A percentile compares a stretch with the other conserved stretches of the same genome.
These are phyloP conservation scores for Paramormyrops hopkinsi DNA, from an alignment of 2,797 vertebrate genomes.

Conservation along the genomic window DNA sequence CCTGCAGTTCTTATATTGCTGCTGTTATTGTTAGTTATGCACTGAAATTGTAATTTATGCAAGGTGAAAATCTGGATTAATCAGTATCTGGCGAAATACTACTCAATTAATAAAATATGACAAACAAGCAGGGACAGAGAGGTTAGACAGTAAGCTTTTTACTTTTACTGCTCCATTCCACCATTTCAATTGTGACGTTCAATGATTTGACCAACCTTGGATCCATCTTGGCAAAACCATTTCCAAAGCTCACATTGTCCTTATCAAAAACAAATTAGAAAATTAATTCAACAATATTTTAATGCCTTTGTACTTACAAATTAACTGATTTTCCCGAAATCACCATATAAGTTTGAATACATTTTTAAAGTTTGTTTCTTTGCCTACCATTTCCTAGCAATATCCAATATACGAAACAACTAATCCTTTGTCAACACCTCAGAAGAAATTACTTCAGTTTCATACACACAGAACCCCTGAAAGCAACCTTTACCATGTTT, in stretches of 20 bases:
- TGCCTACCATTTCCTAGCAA: background rate
- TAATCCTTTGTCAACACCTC: background rate
- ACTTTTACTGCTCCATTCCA: conserved; percentile 40
- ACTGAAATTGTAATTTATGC: background rate
- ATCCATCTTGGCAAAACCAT: conserved; percentile 45
- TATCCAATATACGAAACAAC: background rate
- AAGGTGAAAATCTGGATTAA: background rate
- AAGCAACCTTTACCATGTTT: background rate
- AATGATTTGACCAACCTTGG: conserved; percentile 43
- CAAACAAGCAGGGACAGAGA: background rate
- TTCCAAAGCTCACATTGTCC: conserved; percentile 64
- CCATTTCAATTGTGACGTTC: conserved; percentile 52
- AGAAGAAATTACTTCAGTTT: background rate
- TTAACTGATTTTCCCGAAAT: background rate
- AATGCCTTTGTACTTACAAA: background rate
- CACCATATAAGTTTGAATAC: background rate
- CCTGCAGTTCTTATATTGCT: background rate
- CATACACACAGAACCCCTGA: background rate
- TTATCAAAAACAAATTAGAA: conserved; percentile 39
- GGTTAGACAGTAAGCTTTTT: background rate
- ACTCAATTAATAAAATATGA: background rate
- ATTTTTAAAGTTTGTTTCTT: background rate
- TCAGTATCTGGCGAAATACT: background rate
- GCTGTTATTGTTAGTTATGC: background rate
- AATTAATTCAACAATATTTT: background rate